A percentile compares a stretch with the other conserved stretches of the same genome.
phyloP scores from a whole-genome alignment of 2,888 invertebrate species.

The Chrysodeixis includens region DNA sequence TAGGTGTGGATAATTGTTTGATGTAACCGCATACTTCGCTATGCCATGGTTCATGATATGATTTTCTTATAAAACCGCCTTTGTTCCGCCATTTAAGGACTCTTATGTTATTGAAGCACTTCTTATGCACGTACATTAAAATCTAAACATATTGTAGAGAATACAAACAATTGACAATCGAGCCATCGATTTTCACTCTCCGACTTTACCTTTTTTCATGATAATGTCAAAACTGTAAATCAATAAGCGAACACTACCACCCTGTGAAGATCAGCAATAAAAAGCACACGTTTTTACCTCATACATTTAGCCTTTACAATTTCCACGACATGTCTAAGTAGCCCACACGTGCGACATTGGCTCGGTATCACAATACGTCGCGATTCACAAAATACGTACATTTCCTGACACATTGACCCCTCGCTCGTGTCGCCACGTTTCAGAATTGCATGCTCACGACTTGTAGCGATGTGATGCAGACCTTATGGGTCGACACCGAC shows the following conservation, averaged over 20 bases:
- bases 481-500: constrained; percentile 10
- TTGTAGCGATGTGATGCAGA: constrained; percentile 9
- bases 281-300: too few species aligned
- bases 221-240: too few species aligned
- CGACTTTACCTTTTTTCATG: too few species aligned
- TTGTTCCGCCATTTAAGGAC: too few species aligned
- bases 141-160: too few species aligned
- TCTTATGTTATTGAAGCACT: too few species aligned
- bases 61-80: too few species aligned
- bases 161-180: too few species aligned
- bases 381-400: constrained; percentile 24
- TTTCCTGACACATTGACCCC: constrained; percentile 42
- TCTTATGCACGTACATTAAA: too few species aligned
- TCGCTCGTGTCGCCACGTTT: constrained; percentile 35
- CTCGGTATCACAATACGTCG: constrained; percentile 27
- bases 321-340: constrained; percentile 9
- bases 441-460: constrained; percentile 40
- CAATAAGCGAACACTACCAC: too few species aligned
- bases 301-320: neutral
- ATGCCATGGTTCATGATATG: neutral
- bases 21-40: neutral
- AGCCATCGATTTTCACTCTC: too few species aligned
- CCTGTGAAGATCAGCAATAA: too few species aligned
- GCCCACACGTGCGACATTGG: constrained; percentile 47
- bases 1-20: constrained; percentile 6